Evolutionary conservation across 2,113 vertebrate genomes (phyloP), one percentile per base, ranked within the genome.

Genomic region (Cygnus atratus): DNA sequence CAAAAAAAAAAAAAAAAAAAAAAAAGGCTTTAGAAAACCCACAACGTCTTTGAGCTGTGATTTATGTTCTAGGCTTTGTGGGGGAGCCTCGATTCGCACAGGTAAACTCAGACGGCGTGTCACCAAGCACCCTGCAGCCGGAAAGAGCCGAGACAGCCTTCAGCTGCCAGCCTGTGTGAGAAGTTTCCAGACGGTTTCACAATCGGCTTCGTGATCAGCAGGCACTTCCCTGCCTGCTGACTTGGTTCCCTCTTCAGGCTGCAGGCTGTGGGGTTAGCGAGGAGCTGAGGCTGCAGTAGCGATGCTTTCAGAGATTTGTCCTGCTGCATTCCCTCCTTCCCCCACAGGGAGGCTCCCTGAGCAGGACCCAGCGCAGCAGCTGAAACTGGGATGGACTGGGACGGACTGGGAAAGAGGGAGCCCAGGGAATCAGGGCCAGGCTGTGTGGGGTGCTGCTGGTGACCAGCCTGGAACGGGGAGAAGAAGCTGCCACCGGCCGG

Each of bases 41-140:
- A 22, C 39, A 1, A 0, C 0, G 16, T 9, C 8, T 43, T 2
- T 16, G 48, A 62, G 24, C 33, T 0, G 4, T 2, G 54, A 10
- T 15, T 11, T 6, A 59, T 26, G 18, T 25, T 50, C 54, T 6
- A 4, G 52, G 77, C 57, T n/a, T 24, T 5, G 7, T 4, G 26
- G 2, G 18, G 22, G 18, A 20, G 25, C 68, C 54, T 61, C 3
- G 0, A 3, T 21, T 73, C 9, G 18, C 37, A 12, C 6, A 1
- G 10, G 54, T 55, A 17, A 5, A 46, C 28, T 6, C 3, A 3
- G 8, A 8, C 50, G 26, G 31, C 10, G 7, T 2, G 2, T 24
- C 13, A n/a, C n/a, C 29, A 3, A 4, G 11, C 5, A 20, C 39
- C 25, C 77, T 7, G 25, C 35, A 21, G 61, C 61, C 24, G 62